Percentiles rank a stretch among this genome's conserved stretches.
Evolutionary conservation across 2,888 invertebrate species (phyloP).

Genomic region (Clitarchus hookeri): DNA sequence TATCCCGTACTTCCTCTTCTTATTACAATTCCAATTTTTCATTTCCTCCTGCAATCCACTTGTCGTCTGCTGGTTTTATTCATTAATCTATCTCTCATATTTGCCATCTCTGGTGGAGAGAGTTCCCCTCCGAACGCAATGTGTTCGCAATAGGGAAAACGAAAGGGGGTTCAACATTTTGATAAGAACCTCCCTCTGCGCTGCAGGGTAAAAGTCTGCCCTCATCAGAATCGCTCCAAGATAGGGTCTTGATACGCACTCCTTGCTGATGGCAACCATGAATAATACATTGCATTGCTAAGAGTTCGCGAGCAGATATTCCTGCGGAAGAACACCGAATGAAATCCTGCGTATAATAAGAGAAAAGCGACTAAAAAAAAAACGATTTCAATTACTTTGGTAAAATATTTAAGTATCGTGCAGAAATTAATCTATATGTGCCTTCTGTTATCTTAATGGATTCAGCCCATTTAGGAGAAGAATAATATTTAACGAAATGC

Average conservation of each 20-base stretch:
- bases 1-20: neutral
- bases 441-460: neutral
- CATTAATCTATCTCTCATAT: conserved; percentile 7
- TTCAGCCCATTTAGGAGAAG: neutral
- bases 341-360: neutral
- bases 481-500: neutral
- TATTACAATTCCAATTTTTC: neutral
- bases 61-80: neutral
- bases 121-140: neutral
- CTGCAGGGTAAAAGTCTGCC: neutral
- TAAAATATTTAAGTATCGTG: neutral
- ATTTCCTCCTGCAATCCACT: neutral
- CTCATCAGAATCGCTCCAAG: neutral
- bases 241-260: neutral
- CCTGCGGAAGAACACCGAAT: neutral
- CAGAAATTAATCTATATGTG: neutral
- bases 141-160: neutral
- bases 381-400: neutral
- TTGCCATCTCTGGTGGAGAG: neutral
- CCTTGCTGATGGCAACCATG: neutral
- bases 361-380: neutral
- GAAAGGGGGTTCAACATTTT: neutral
- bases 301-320: neutral
- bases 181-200: neutral
- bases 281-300: neutral